Base-by-base conservation (phyloP, 1,140 invertebrate genomes). In the Papilio machaon region DNA sequence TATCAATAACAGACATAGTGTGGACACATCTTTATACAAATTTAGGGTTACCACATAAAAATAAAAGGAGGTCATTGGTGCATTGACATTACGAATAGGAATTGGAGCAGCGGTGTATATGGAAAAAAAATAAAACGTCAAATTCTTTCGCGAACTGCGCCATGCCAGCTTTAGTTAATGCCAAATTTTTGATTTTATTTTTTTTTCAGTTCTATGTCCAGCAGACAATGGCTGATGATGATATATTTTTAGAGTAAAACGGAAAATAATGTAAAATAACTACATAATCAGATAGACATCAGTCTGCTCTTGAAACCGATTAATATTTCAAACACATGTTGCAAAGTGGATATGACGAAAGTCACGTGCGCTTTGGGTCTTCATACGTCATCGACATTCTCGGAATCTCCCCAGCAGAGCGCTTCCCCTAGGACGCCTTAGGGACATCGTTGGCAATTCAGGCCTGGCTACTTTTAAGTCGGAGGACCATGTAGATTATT, bases 301-400 rank as follows among this genome's bases (percentile, higher is more conserved):
- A 17, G 30, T 79, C 52, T 58, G 64, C 73, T 78, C n/a, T 64
- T n/a, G 49, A 35, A n/a, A 58, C 75, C 67, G 67, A 73, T 81
- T 73, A 78, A 81, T 60, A 81, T 81, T 81, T 78, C 43, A 64
- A 73, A 77, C 47, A 75, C 80, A 81, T 73, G 78, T 73, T 75
- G 15, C 49, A n/a, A 49, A 11, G 75, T 8, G 47, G 64, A 81
- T 23, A 60, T 81, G 80, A 78, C 80, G 49, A 81, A 81, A 78
- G 70, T 67, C 54, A 58, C 46, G 49, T 81, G 80, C 73, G 67
- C 70, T 77, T 77, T 46, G 47, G 76, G 77, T 73, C 47, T 78
- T 78, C 70, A 78, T 81, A 78, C 64, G 77, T 81, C 75, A 81
- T 81, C 80, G 17, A 17, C 17, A 60, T 60, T 60, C 58, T 23